phyloP scores from a whole-genome alignment of 2,888 invertebrate species.

The Mesochorus sp. region DNA sequence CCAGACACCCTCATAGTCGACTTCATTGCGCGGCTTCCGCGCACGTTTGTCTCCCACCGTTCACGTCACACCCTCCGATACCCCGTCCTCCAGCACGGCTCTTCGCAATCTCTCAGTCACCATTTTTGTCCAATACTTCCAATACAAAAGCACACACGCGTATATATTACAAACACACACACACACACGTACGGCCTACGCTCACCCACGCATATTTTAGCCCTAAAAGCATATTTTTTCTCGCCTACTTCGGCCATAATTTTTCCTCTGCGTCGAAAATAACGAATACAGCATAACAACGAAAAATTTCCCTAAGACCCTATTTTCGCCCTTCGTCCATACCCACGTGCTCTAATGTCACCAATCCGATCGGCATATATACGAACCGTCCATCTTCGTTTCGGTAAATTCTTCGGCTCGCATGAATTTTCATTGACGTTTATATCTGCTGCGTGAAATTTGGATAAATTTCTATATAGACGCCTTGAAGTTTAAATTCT shows the following conservation, averaged over 20 bases:
- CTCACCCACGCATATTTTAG: conserved; percentile 47
- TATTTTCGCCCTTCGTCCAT: conserved; percentile 57
- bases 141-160: conserved; percentile 42
- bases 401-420: conserved; percentile 47
- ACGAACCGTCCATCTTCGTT: conserved; percentile 56
- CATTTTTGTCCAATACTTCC: conserved; percentile 54
- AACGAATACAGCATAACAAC: conserved; percentile 50
- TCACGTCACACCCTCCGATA: conserved; percentile 71
- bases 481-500: no score
- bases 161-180: conserved; percentile 53
- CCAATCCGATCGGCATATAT: conserved; percentile 53
- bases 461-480: conserved; percentile 53
- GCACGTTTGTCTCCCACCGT: conserved; percentile 74
- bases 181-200: conserved; percentile 53
- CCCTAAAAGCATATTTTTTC: conserved; percentile 43
- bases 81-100: conserved; percentile 59
- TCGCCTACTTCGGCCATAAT: conserved; percentile 64
- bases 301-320: conserved; percentile 56
- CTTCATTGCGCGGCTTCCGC: conserved; percentile 73
- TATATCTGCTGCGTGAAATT: conserved; percentile 46
- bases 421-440: conserved; percentile 56
- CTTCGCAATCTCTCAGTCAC: conserved; percentile 62
- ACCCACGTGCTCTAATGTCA: conserved; percentile 46
- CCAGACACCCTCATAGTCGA: conserved; percentile 73
- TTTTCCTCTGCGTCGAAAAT: conserved; percentile 54